These are phyloP conservation scores for Scaptomyza graminum DNA, from an alignment of 1,140 invertebrate genomes.

Conservation along the genomic window DNA sequence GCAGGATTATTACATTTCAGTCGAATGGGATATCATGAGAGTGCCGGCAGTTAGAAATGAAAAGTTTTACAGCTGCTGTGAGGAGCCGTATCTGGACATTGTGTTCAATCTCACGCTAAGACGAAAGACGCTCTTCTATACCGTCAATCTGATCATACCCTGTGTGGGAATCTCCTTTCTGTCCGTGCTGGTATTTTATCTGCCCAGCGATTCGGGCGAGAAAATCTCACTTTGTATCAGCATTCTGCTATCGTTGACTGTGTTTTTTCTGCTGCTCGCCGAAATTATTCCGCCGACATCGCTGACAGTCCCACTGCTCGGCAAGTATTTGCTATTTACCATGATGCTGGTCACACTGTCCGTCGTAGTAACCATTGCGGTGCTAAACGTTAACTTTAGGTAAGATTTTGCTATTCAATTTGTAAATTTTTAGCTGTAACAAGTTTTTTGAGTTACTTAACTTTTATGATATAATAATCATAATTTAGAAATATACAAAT, in stretches of 20 bases:
- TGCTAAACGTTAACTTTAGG: constrained; percentile 99
- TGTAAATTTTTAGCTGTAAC: too few species aligned
- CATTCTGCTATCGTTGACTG: constrained; percentile 98
- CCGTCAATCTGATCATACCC: constrained; percentile 97
- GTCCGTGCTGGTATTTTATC: constrained; percentile 98
- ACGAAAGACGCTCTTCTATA: constrained; percentile 98
- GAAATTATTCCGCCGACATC: constrained; percentile 99
- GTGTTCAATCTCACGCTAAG: constrained; percentile 99
- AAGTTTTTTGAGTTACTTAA: too few species aligned
- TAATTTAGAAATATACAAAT: too few species aligned
- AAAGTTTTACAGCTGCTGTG: constrained; percentile 95
- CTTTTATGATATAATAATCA: too few species aligned
- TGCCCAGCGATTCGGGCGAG: constrained; percentile 99
- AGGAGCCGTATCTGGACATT: constrained; percentile 97
- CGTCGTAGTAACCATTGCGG: constrained; percentile 98
- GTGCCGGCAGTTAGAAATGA: constrained; percentile 94
- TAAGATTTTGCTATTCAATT: constrained; percentile 31
- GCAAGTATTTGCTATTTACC: constrained; percentile 99
- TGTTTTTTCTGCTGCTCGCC: constrained; percentile 98
- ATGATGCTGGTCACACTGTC: constrained; percentile 99
- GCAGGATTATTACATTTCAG: constrained; percentile 97
- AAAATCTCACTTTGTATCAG: constrained; percentile 99
- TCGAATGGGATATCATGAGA: constrained; percentile 98
- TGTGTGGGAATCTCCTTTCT: constrained; percentile 98
- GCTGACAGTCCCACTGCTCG: constrained; percentile 97